Evolutionary conservation across 2,888 invertebrate genomes (phyloP), one percentile per base, ranked within the genome.

Genomic region (Dryobotodes eremita): DNA sequence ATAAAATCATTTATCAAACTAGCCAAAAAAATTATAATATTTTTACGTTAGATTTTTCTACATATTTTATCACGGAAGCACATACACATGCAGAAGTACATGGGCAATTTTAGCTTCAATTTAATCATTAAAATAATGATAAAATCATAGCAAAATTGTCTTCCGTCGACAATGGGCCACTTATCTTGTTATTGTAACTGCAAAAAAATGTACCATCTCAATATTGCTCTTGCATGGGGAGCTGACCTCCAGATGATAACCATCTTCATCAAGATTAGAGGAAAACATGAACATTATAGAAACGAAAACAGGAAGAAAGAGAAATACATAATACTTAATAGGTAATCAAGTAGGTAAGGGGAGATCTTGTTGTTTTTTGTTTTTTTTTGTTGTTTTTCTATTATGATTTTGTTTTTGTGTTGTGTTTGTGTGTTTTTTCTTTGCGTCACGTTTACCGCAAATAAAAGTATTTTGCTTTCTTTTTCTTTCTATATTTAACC

Each of bases 91-190:
- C 15, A 57, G 46, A 50, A 26, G 66, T 55, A 66, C 83, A 71
- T 68, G 17, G 48, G 53, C 77, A 71, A 81, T 85, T 88, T 77
- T 36, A n/a, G 76, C 71, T 17, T 71, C 77, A 79, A 88, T 85
- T 78, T 82, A 65, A 79, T 77, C 79, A 89, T 88, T 88, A 89
- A 59, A 70, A 75, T 88, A 83, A 88, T 89, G 84, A 88, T 79
- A 72, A 82, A 89, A 88, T 89, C 71, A 77, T 76, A 46, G 69
- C 70, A 71, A 81, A 75, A 61, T 79, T 72, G 79, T 76, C 85
- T 76, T 42, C 71, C 65, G 74, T 61, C 79, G 77, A 78, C 77
- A 86, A 88, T 86, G 66, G 65, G 20, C 72, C 84, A 70, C 86
- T 86, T 79, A 88, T 73, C 68, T 80, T 50, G 75, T 80, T 83